phyloP scores from a whole-genome alignment of 2,888 invertebrate species.

The Resseliella maxima region DNA sequence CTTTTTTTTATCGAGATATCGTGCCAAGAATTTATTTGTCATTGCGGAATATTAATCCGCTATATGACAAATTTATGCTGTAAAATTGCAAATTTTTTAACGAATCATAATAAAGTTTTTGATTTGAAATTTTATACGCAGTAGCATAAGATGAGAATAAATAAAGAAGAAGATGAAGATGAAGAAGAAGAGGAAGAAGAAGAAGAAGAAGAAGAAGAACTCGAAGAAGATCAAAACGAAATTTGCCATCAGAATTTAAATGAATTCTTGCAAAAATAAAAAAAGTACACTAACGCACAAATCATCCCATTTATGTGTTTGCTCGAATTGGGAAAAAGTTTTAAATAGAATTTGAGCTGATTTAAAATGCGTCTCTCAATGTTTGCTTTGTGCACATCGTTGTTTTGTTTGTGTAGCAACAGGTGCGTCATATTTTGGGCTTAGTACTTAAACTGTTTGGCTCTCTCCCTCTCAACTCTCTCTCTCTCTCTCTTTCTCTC shows the following conservation, averaged over 20 bases:
- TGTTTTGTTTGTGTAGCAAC: background rate
- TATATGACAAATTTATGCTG: conserved; percentile 24
- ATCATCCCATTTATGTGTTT: background rate
- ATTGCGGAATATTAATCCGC: conserved; percentile 36
- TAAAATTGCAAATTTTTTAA: conserved; percentile 9
- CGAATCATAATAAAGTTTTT: background rate
- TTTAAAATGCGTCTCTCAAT: background rate
- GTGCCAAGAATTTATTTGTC: conserved; percentile 11
- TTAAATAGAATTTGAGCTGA: conserved; percentile 2
- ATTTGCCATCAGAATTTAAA: background rate
- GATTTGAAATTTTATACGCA: background rate
- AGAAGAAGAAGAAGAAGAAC: background rate
- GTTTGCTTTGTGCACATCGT: background rate
- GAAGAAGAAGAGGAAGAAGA: background rate
- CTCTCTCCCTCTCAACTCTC: no score
- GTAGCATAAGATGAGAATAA: background rate
- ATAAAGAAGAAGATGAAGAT: background rate
- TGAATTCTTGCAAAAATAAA: no score
- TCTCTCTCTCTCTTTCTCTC: no score
- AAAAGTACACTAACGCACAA: no score
- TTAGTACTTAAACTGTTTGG: no score
- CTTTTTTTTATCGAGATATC: background rate
- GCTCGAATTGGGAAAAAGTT: background rate
- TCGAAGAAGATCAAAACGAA: background rate
- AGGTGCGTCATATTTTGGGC: background rate